Evolutionary conservation across 2,113 vertebrate species (phyloP).

Genomic region (Petrocephalus zakoni): DNA sequence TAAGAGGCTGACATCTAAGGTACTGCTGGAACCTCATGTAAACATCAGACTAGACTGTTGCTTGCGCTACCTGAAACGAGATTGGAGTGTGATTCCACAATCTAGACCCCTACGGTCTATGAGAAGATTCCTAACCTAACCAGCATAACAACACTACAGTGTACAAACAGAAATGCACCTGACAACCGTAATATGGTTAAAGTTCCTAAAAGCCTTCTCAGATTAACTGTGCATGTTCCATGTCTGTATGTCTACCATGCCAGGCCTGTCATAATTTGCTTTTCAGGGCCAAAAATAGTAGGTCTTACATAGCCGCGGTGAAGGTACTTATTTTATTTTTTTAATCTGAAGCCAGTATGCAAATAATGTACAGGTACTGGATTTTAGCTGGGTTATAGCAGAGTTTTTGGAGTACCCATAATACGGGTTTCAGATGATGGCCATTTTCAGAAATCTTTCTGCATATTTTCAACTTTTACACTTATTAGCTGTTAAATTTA

Average conservation of each 20-base stretch:
- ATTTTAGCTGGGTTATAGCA: slow-evolving; percentile 26
- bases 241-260: not conserved
- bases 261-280: not conserved
- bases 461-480: slow-evolving; percentile 23
- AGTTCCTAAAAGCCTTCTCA: not conserved
- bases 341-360: slow-evolving; percentile 68
- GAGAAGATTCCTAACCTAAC: not conserved
- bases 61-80: not conserved
- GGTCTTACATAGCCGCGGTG: slow-evolving; percentile 53
- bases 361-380: slow-evolving; percentile 66
- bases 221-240: not conserved
- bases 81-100: not conserved
- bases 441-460: slow-evolving; percentile 14
- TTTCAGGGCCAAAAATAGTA: slow-evolving; percentile 16
- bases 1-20: not conserved
- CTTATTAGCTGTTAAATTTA: slow-evolving; percentile 35
- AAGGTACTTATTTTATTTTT: slow-evolving; percentile 41
- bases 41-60: not conserved
- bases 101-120: not conserved
- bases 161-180: not conserved
- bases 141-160: not conserved
- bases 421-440: slow-evolving; percentile 29
- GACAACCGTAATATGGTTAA: not conserved
- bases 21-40: not conserved
- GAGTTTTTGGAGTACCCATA: slow-evolving; percentile 36